Conservation (phyloP, 2,888 invertebrate species). For the Gryllus longicercus region DNA sequence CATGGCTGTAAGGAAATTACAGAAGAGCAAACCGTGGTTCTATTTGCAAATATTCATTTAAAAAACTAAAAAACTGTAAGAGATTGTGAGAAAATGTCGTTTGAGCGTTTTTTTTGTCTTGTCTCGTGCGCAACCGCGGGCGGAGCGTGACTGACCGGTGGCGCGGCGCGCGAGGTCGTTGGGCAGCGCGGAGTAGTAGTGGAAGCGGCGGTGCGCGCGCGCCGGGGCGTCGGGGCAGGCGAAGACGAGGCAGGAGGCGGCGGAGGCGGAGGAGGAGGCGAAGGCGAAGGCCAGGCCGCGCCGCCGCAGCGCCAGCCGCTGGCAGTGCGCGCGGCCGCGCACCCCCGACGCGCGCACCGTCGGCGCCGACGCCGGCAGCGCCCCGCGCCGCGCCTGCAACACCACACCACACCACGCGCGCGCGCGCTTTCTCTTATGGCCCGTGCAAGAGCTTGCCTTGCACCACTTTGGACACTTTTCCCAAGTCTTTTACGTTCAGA, state of each 20-base stretch:
- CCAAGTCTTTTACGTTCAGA: too few relatives aligned
- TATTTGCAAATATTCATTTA: too few relatives aligned
- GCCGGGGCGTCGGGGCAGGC: background rate
- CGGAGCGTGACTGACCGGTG: background rate
- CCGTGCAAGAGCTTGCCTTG: too few relatives aligned
- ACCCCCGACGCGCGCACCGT: background rate
- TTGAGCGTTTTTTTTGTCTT: background rate
- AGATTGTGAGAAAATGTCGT: background rate
- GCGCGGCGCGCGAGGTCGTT: background rate
- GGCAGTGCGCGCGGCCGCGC: background rate
- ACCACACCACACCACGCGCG: too few relatives aligned
- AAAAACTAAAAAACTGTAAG: background rate
- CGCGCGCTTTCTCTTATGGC: too few relatives aligned
- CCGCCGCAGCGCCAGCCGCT: background rate
- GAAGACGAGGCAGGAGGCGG: background rate
- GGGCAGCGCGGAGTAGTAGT: background rate
- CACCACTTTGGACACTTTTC: too few relatives aligned
- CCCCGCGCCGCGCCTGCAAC: background rate
- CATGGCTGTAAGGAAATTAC: background rate
- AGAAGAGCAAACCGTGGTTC: too few relatives aligned
- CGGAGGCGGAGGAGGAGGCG: background rate
- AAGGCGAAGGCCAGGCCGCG: background rate
- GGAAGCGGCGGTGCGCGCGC: background rate
- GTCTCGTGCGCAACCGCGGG: too few relatives aligned
- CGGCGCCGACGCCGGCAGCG: background rate